Evolutionary conservation across 2,113 vertebrate species (phyloP).

Genomic region (Syrmaticus mikado): DNA sequence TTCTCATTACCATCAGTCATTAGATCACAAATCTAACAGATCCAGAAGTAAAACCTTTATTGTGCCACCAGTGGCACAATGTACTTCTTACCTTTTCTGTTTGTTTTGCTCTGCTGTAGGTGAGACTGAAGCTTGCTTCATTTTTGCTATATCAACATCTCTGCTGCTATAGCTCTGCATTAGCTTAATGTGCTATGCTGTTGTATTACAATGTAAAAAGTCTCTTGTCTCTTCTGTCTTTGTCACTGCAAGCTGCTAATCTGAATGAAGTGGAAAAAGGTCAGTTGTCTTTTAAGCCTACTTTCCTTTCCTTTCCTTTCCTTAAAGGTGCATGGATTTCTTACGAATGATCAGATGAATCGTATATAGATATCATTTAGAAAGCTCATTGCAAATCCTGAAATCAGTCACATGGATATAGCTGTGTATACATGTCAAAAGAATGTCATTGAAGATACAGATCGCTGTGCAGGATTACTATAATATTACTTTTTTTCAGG

Average conservation of each 20-base stretch:
- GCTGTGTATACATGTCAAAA: background rate
- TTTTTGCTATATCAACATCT: slow-evolving; percentile 67
- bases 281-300: slow-evolving; percentile 90
- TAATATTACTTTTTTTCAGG: slow-evolving; percentile 22
- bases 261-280: slow-evolving; percentile 99
- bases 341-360: slow-evolving; percentile 30
- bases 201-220: slow-evolving; percentile 83
- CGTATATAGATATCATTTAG: background rate
- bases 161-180: slow-evolving; percentile 75
- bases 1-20: slow-evolving; percentile 30
- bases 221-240: slow-evolving; percentile 90
- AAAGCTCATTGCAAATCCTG: slow-evolving; percentile 44
- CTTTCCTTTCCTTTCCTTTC: slow-evolving; percentile 71
- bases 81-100: slow-evolving; percentile 51
- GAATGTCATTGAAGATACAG: background rate
- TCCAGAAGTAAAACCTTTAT: background rate
- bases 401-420: background rate
- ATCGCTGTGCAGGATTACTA: background rate
- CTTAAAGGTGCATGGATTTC: slow-evolving; percentile 68
- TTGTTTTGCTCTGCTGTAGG: slow-evolving; percentile 71
- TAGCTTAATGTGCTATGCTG: slow-evolving; percentile 81
- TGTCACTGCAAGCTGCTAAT: slow-evolving; percentile 95
- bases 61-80: background rate
- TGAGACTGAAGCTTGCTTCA: slow-evolving; percentile 63
- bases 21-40: background rate